phyloP scores from a whole-genome alignment of 2,113 vertebrate genomes.

The Cynoglossus semilaevis region DNA sequence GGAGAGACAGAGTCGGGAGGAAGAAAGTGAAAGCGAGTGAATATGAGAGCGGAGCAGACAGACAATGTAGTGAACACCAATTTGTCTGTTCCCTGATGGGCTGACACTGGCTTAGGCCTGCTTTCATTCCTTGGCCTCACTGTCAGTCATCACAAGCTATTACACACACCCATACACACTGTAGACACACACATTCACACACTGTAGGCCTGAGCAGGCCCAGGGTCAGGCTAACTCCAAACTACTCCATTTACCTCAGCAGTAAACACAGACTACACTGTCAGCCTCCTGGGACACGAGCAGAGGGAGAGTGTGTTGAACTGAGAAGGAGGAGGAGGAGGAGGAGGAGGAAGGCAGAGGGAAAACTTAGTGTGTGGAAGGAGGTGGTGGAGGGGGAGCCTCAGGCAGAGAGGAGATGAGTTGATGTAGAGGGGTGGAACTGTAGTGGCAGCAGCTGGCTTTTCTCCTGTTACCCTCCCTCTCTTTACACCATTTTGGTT shows the following conservation, averaged over 20 bases:
- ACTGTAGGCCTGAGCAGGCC: constrained; percentile 39
- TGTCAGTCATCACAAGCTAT: constrained; percentile 63
- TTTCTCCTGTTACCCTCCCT: constrained; percentile 40
- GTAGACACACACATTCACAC: constrained; percentile 7
- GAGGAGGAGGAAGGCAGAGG: constrained; percentile 6
- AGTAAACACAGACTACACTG: constrained; percentile 66
- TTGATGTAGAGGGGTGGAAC: constrained; percentile 56
- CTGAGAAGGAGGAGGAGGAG: constrained; percentile 31
- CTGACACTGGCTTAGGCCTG: constrained; percentile 63
- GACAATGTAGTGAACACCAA: constrained; percentile 63
- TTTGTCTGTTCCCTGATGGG: constrained; percentile 67
- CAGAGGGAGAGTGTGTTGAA: constrained; percentile 48
- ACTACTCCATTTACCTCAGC: constrained; percentile 72
- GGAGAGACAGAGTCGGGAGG: constrained; percentile 29
- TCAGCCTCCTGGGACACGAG: constrained; percentile 56
- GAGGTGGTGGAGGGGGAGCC: constrained; percentile 25
- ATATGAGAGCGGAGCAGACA: constrained; percentile 57
- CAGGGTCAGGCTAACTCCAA: constrained; percentile 61
- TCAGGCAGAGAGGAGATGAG: constrained; percentile 54
- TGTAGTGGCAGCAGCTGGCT: constrained; percentile 58
- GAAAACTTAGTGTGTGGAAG: constrained; percentile 4
- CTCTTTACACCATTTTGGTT: constrained; percentile 49
- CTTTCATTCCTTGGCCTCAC: constrained; percentile 60
- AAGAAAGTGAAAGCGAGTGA: constrained; percentile 44
- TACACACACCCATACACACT: constrained; percentile 5